A percentile compares a stretch with the other conserved stretches of the same genome.
phyloP scores from a whole-genome alignment of 2,888 invertebrate genomes.

The Chymomyza procnemis region DNA sequence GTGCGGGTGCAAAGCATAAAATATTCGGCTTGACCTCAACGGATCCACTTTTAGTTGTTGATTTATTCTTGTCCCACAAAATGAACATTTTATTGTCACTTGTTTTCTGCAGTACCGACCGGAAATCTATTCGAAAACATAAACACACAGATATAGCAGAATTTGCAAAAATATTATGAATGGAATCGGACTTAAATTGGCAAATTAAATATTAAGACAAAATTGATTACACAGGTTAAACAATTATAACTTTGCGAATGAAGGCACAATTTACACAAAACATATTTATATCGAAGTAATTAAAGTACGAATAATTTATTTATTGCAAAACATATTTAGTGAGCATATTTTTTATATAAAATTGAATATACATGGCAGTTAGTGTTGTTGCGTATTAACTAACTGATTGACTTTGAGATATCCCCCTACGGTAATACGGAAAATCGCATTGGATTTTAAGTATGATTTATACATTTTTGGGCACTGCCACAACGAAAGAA shows the following conservation, averaged over 20 bases:
- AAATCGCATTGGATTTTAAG: too few relatives aligned
- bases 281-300: too few relatives aligned
- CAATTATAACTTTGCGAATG: not conserved
- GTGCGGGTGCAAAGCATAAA: not conserved
- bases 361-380: too few relatives aligned
- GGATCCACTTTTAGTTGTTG: not conserved
- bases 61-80: slow-evolving; percentile 21
- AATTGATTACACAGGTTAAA: not conserved
- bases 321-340: too few relatives aligned
- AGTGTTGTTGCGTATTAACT: too few relatives aligned
- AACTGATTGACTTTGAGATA: too few relatives aligned
- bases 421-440: too few relatives aligned
- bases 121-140: slow-evolving; percentile 65
- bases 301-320: too few relatives aligned
- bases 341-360: too few relatives aligned
- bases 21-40: not conserved
- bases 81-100: slow-evolving; percentile 52
- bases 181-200: slow-evolving; percentile 21
- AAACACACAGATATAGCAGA: slow-evolving; percentile 51
- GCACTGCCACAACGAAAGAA: too few relatives aligned
- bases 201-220: not conserved
- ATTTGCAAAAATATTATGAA: slow-evolving; percentile 44
- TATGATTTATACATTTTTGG: too few relatives aligned
- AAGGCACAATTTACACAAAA: too few relatives aligned
- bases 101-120: slow-evolving; percentile 60